Base-by-base conservation (phyloP, 2,797 vertebrate genomes). In the Petrocephalus schoutedeni region DNA sequence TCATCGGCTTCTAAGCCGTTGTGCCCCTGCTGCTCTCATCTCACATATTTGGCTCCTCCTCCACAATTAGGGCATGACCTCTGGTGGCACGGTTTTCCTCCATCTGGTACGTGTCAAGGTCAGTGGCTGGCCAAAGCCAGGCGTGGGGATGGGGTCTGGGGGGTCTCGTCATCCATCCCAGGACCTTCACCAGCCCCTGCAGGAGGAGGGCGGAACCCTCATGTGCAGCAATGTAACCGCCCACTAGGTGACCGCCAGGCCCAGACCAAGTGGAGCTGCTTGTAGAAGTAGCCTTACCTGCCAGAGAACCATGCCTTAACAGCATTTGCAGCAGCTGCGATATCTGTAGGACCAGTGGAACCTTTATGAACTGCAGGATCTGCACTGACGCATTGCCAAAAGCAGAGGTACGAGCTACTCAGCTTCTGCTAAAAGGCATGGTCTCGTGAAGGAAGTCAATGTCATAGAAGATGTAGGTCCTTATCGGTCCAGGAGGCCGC, bases 71-170 rank as follows among this genome's bases (percentile, higher is more conserved):
- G n/a, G 21, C 74, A 45, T 80, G 41, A 21, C 49, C 80, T 51
- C 80, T 83, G 80, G 41, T 83, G 71, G 80, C 45, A 21, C n/a
- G 10, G 80, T 53, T 83, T 53, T 49, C 80, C 74, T 80, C 80
- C 80, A 53, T 83, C 80, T 83, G 80, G 80, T n/a, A 21, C 45
- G 12, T 83, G 80, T 83, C 80, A 53, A 21, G 80, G 80, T 83
- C 80, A 83, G 49, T 1, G 80, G 19, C 80, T 53, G 49, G 80
- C 80, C 80, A 83, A 83, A 83, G 41, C 19, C 16, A 61, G 4
- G 49, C n/a, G 53, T 32, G 61, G 59, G 21, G 59, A 8, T 21
- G 59, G 9, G 61, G 36, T 2, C 3, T 2, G 36, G 36, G 3
- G 45, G 74, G 36, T 19, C 61, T 6, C n/a, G 10, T 53, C 49